Conservation (phyloP, 2,888 invertebrate genomes). For the Brachycybe producta region DNA sequence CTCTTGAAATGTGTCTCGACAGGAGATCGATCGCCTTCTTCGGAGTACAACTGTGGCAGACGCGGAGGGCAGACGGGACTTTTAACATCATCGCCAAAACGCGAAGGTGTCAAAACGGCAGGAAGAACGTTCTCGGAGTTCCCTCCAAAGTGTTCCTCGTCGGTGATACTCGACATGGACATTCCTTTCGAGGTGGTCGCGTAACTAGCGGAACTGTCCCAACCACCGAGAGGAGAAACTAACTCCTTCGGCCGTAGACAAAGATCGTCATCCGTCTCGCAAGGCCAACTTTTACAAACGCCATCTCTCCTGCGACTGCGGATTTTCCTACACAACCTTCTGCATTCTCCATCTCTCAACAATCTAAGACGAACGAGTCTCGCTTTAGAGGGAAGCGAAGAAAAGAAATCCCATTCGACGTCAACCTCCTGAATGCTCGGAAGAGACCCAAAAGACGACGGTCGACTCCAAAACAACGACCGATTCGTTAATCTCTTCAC, state of each 20-base stretch:
- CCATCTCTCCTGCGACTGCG: conserved; percentile 10
- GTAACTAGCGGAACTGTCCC: conserved; percentile 2
- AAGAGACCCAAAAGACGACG: conserved; percentile 28
- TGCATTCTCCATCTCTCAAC: no score
- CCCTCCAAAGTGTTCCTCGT: neutral
- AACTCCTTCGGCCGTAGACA: neutral
- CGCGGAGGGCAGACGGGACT: no score
- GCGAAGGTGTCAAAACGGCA: no score
- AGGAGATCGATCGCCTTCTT: conserved; percentile 11
- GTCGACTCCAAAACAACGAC: neutral
- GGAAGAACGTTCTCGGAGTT: neutral
- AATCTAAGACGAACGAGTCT: conserved; percentile 1
- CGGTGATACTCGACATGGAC: neutral
- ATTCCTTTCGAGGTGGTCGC: neutral
- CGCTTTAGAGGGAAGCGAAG: neutral
- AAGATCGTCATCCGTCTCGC: neutral
- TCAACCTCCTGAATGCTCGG: conserved; percentile 62
- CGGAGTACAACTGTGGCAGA: no score
- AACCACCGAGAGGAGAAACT: no score
- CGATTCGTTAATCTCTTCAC: neutral
- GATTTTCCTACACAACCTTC: no score
- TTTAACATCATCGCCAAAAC: no score
- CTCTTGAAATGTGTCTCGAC: conserved; percentile 50
- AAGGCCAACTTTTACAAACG: conserved; percentile 16
- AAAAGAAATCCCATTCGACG: conserved; percentile 42